A percentile compares a stretch with the other conserved stretches of the same genome.
Conservation (phyloP, 2,888 invertebrate genomes). For the Diaperis boleti region DNA sequence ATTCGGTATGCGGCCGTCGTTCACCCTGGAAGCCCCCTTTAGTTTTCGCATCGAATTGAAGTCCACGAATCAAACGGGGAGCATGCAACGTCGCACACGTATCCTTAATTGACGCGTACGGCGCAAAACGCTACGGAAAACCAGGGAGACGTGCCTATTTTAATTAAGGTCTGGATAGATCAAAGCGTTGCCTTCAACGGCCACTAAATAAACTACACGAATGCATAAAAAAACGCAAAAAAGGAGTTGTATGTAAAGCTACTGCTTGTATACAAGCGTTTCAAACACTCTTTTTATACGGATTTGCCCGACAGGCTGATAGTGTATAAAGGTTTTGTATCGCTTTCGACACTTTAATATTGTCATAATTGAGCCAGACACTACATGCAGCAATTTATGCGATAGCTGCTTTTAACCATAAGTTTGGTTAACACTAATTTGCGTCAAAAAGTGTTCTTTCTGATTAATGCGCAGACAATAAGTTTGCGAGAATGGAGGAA, state of each 20-base stretch:
- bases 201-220: conserved; percentile 2
- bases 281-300: neutral
- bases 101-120: conserved; percentile 27
- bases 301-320: neutral
- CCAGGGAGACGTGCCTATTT: conserved; percentile 16
- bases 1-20: conserved; percentile 56
- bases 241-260: neutral
- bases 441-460: too few species aligned
- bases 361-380: neutral
- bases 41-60: conserved; percentile 26
- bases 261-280: neutral
- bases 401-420: too few species aligned
- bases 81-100: conserved; percentile 31
- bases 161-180: conserved; percentile 13
- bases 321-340: neutral
- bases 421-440: too few species aligned
- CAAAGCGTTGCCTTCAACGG: conserved; percentile 2
- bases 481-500: neutral
- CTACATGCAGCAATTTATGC: too few species aligned
- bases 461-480: neutral
- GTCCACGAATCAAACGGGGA: conserved; percentile 32
- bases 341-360: neutral
- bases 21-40: conserved; percentile 26
- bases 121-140: conserved; percentile 1
- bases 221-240: neutral